These are phyloP conservation scores for Heterotilapia buettikoferi DNA, from an alignment of 2,113 vertebrate genomes.

Conservation along the genomic window DNA sequence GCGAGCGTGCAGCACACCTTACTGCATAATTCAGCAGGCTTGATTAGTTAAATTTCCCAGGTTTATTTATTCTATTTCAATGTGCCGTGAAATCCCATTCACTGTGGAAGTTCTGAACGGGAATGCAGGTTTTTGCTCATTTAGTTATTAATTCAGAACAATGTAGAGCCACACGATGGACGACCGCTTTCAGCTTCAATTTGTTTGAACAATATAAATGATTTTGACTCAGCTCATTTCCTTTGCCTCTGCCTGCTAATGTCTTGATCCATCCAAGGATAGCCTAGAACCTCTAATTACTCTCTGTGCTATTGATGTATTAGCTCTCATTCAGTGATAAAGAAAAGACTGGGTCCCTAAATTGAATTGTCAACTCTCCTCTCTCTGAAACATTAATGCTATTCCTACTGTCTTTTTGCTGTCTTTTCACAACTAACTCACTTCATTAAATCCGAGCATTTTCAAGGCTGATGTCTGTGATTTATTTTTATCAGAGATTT, in stretches of 20 bases:
- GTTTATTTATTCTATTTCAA: conserved; percentile 63
- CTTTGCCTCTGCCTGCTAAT: conserved; percentile 51
- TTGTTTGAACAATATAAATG: conserved; percentile 67
- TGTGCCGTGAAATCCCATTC: conserved; percentile 29
- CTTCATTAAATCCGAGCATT: conserved; percentile 46
- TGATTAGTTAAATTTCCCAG: conserved; percentile 74
- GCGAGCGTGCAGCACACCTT: conserved; percentile 53
- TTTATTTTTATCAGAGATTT: conserved; percentile 25
- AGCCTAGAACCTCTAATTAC: conserved; percentile 61
- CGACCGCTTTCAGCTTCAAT: conserved; percentile 54
- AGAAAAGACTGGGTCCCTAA: conserved; percentile 35
- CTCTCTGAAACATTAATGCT: conserved; percentile 49
- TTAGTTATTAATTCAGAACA: conserved; percentile 35
- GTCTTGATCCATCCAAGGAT: conserved; percentile 62
- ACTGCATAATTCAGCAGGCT: conserved; percentile 72
- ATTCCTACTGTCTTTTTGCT: conserved; percentile 20
- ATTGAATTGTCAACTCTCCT: conserved; percentile 50
- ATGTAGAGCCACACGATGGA: conserved; percentile 5
- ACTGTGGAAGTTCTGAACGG: conserved; percentile 10
- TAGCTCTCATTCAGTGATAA: conserved; percentile 42
- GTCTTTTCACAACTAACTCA: conserved; percentile 32
- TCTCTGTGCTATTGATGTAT: conserved; percentile 55
- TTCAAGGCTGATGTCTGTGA: conserved; percentile 13
- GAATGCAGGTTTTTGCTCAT: conserved; percentile 34
- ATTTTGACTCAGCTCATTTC: conserved; percentile 62